Evolutionary conservation across 2,888 invertebrate genomes (phyloP), one percentile per base, ranked within the genome.

Genomic region (Chrysolina americana): DNA sequence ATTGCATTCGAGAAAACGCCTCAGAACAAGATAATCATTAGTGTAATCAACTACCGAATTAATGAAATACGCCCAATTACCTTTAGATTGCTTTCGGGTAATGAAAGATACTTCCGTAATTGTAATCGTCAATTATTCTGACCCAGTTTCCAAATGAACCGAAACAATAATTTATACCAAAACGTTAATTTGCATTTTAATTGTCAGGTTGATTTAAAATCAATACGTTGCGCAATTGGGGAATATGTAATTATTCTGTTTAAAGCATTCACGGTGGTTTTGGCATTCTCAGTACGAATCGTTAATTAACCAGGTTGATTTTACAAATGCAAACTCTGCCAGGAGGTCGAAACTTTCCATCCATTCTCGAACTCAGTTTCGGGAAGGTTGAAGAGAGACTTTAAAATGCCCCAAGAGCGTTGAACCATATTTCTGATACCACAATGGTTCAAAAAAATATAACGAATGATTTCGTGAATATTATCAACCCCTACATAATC

Each of bases 111-210:
- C 62, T 53, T 73, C 68, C 64, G 71, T 71, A 71, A 68, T 73
- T 73, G 71, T 71, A 68, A 71, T 73, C 66, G 70, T 70, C 76
- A 70, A 76, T 73, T 71, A 64, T 59, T 68, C 41, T 70, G 70
- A 56, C 69, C 75, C 65, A 75, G 59, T 75, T 75, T 75, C 66
- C 48, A 28, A 72, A 66, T 71, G 64, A 68, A 68, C 68, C 19
- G 59, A 71, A 71, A 70, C 71, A 74, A 74, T 74, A 68, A 74
- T 68, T 74, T 71, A 71, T 71, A 59, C 64, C 63, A 56, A 68
- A 64, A 74, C 68, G 74, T 71, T 71, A 56, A 68, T 68, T 74
- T 74, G 63, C 74, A 62, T 71, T 74, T 71, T 70, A 74, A 74
- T 74, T 74, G 68, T 74, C 74, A 74, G 68, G 71, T 65, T 68